Conservation (phyloP, 1,140 invertebrate genomes). For the Sarcophaga peregrina region DNA sequence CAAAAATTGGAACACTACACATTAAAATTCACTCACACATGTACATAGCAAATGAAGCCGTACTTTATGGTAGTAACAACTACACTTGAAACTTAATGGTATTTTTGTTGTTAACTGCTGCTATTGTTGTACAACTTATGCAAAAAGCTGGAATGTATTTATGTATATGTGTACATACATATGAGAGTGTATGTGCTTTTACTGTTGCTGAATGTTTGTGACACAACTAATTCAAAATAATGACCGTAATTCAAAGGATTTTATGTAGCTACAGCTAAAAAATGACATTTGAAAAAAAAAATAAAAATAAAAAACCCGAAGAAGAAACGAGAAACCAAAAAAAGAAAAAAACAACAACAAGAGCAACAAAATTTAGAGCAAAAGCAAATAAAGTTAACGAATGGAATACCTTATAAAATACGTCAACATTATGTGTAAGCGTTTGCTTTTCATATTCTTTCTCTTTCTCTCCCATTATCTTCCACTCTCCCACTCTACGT, state of each 20-base stretch:
- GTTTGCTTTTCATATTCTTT: background rate
- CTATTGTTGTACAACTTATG: background rate
- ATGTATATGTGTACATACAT: no score
- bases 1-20: background rate
- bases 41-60: constrained; percentile 11
- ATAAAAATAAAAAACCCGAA: no score
- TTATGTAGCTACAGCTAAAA: constrained; percentile 29
- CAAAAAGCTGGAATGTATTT: background rate
- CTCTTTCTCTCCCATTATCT: no score
- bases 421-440: constrained; percentile 23
- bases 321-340: no score
- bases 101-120: background rate
- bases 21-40: constrained; percentile 22
- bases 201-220: background rate
- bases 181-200: no score
- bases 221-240: constrained; percentile 35
- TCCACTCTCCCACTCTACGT: background rate
- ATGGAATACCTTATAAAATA: constrained; percentile 35
- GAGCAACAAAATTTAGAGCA: background rate
- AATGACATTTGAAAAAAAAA: constrained; percentile 33
- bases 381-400: constrained; percentile 25
- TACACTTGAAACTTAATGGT: background rate
- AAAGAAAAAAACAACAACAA: no score
- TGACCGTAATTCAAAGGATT: constrained; percentile 40
- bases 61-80: background rate